phyloP scores from a whole-genome alignment of 2,113 vertebrate genomes.

The Apistogramma diplotaenia region DNA sequence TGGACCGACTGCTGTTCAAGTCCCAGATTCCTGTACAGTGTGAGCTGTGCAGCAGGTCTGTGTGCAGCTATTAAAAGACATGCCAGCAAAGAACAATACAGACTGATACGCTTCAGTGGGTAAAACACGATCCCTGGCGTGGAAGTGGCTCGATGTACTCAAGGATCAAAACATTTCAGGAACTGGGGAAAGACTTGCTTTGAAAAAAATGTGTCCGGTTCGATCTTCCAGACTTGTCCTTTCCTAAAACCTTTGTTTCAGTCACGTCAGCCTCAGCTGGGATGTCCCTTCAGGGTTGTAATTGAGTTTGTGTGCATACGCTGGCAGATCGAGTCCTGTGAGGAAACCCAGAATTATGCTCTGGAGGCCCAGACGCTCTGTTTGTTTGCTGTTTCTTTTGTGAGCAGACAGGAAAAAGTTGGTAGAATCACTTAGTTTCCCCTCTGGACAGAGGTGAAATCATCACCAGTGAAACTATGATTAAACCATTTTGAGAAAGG shows the following conservation, averaged over 20 bases:
- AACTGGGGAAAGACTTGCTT: background rate
- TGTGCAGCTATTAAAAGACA: conserved; percentile 5
- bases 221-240: background rate
- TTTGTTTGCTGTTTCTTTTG: background rate
- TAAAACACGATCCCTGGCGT: background rate
- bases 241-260: background rate
- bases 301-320: background rate
- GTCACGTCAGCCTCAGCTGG: background rate
- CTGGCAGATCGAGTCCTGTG: background rate
- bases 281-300: background rate
- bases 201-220: background rate
- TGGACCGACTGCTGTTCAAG: conserved; percentile 53
- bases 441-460: background rate
- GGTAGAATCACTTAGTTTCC: background rate
- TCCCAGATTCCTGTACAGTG: conserved; percentile 43
- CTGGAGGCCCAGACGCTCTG: background rate
- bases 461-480: background rate
- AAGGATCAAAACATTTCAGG: background rate
- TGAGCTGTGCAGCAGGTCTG: conserved; percentile 28
- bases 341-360: conserved; percentile 14
- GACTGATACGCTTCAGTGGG: background rate
- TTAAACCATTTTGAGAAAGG: no score
- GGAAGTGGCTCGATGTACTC: background rate
- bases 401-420: background rate
- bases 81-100: background rate